Conservation (phyloP, 2,797 vertebrate species). For the Melanotaenia pygmaea region DNA sequence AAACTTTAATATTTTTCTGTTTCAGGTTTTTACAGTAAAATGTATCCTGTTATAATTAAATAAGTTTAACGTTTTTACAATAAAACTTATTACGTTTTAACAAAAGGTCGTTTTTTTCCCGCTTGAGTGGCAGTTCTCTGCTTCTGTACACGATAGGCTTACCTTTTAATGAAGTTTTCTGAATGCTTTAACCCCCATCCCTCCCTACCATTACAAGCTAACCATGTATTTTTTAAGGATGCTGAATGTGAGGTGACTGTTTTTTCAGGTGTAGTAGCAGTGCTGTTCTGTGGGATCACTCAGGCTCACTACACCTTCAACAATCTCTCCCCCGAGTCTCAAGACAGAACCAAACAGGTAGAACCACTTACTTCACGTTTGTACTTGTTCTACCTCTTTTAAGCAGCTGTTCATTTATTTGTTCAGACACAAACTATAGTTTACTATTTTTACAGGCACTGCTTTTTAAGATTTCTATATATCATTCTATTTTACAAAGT, state of each 20-base stretch:
- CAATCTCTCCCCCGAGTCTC: conserved; percentile 94
- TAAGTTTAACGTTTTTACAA: too few species aligned
- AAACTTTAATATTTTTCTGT: too few species aligned
- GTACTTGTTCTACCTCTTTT: neutral
- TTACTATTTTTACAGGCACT: neutral
- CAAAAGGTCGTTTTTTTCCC: too few species aligned
- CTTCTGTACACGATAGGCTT: neutral
- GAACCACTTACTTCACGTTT: neutral
- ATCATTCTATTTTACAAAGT: neutral
- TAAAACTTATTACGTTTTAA: too few species aligned
- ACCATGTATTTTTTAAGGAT: neutral
- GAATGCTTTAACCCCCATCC: neutral
- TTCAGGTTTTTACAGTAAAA: too few species aligned
- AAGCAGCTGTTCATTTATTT: neutral
- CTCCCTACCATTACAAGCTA: neutral
- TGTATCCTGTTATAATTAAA: too few species aligned
- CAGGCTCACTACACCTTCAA: conserved; percentile 98
- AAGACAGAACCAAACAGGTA: conserved; percentile 95
- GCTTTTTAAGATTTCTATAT: neutral
- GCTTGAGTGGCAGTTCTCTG: too few species aligned
- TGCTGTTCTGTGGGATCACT: conserved; percentile 97
- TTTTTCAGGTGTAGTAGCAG: conserved; percentile 91
- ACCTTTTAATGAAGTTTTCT: neutral
- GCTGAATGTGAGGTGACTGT: conserved; percentile 18
- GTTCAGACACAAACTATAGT: neutral